Evolutionary conservation across 2,888 invertebrate species (phyloP).

Genomic region (Zygaena filipendulae): DNA sequence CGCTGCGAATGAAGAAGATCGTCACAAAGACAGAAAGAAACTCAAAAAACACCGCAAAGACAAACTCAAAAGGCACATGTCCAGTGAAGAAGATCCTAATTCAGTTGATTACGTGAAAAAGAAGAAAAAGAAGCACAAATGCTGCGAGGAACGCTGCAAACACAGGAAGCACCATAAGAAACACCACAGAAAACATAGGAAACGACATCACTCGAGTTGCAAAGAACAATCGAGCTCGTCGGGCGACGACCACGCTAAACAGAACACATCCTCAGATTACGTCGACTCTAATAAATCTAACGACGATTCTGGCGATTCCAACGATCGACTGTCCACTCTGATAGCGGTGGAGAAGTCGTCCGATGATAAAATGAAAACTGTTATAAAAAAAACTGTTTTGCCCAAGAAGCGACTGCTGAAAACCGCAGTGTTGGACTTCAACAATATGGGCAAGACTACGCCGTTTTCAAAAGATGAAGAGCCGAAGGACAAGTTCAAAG

Average conservation of each 20-base stretch:
- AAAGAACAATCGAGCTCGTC: slow-evolving; percentile 62
- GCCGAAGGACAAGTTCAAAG: slow-evolving; percentile 47
- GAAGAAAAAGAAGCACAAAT: slow-evolving; percentile 76
- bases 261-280: slow-evolving; percentile 48
- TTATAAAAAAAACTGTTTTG: slow-evolving; percentile 48
- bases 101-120: slow-evolving; percentile 65
- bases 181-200: slow-evolving; percentile 81
- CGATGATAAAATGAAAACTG: slow-evolving; percentile 52
- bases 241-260: slow-evolving; percentile 55
- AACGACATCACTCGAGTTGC: slow-evolving; percentile 72
- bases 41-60: slow-evolving; percentile 77
- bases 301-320: slow-evolving; percentile 52
- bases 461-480: slow-evolving; percentile 31
- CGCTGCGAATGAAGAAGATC: slow-evolving; percentile 44
- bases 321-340: slow-evolving; percentile 40
- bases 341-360: slow-evolving; percentile 49
- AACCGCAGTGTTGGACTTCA: slow-evolving; percentile 49
- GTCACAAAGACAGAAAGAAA: slow-evolving; percentile 72
- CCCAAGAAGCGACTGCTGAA: slow-evolving; percentile 48
- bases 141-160: slow-evolving; percentile 76
- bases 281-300: slow-evolving; percentile 54
- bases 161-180: slow-evolving; percentile 82
- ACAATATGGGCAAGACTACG: slow-evolving; percentile 36
- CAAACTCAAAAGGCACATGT: slow-evolving; percentile 58
- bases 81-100: slow-evolving; percentile 50